Percentiles rank a stretch among this genome's conserved stretches.
Conservation (phyloP, 2,797 vertebrate genomes). For the Cossypha niveicapilla region DNA sequence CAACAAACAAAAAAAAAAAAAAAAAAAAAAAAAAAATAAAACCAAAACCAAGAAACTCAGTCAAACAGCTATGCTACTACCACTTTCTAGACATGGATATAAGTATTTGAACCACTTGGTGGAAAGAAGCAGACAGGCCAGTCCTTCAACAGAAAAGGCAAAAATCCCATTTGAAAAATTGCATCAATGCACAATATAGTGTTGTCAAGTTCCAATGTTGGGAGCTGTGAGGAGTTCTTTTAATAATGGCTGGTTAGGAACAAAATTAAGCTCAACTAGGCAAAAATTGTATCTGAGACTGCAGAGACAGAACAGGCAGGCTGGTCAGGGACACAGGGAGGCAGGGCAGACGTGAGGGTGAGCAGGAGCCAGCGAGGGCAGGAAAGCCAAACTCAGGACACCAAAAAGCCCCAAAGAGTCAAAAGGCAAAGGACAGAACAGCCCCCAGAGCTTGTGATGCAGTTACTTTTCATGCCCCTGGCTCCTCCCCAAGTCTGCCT, state of each 20-base stretch:
- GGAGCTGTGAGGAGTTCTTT: neutral
- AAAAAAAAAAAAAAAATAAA: too few relatives aligned
- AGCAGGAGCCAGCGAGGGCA: neutral
- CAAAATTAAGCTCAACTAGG: neutral
- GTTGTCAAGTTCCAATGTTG: accelerated
- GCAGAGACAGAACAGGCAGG: too few relatives aligned
- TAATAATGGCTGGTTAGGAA: accelerated
- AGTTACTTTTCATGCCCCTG: neutral
- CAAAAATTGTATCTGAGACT: neutral
- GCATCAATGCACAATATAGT: neutral
- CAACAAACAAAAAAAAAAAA: too few relatives aligned
- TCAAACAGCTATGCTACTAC: neutral
- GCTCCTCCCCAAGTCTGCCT: neutral
- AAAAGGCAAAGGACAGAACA: neutral
- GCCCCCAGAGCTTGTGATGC: neutral
- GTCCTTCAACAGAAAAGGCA: neutral
- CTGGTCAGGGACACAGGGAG: neutral
- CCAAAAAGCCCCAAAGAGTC: neutral
- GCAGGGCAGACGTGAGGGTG: accelerated
- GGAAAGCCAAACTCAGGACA: neutral
- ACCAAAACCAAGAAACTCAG: too few relatives aligned
- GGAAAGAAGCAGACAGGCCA: neutral
- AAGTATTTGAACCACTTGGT: neutral
- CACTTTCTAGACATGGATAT: neutral
- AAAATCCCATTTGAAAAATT: neutral